Base-by-base conservation (phyloP, 2,797 vertebrate genomes). In the Antennarius maculatus region DNA sequence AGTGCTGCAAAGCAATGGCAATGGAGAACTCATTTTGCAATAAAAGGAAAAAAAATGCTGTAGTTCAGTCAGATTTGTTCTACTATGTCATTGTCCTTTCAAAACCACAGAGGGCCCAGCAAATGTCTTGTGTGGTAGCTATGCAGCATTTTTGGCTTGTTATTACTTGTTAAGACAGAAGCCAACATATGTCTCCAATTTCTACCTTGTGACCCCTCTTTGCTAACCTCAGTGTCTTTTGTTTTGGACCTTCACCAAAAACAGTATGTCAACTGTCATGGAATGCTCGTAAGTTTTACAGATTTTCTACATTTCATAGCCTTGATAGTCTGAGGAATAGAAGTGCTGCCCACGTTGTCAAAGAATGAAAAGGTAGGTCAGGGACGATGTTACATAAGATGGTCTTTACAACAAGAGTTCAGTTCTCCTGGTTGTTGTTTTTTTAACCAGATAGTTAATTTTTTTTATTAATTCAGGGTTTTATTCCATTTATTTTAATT, bases 231-330 rank as follows among this genome's bases (percentile, higher is more conserved):
- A 7, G 17, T 28, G 47, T 61, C 2, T 18, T 54, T 54, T 46
- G 48, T 41, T 43, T 12, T 17, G 31, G 48, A 55, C 54, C 27
- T 31, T 54, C 48, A 64, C 55, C 23, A 49, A 56, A 73, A 43
- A 83, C 71, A 55, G 72, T 80, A 61, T 9, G 37, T 39, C 37
- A 39, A 2, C 37, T 10, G 6, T 39, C 10, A 39, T 11, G 7
- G 37, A 39, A 39, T 11, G 37, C 37, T 8, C 9, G 37, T 9
- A 39, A 11, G 2, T 39, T 11, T 1, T 39, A 9, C 37, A 39
- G 37, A 10, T 10, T 39, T 39, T 39, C 37, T 39, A 7, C 7
- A 39, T 9, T 39, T 39, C 2, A 39, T 9, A 39, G 37, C 10
- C 7, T 9, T 8, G 2, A 39, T 3, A 11, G 37, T 39, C 7